Base-by-base conservation (phyloP, 2,888 invertebrate genomes). In the Mesorhabditis sp. region DNA sequence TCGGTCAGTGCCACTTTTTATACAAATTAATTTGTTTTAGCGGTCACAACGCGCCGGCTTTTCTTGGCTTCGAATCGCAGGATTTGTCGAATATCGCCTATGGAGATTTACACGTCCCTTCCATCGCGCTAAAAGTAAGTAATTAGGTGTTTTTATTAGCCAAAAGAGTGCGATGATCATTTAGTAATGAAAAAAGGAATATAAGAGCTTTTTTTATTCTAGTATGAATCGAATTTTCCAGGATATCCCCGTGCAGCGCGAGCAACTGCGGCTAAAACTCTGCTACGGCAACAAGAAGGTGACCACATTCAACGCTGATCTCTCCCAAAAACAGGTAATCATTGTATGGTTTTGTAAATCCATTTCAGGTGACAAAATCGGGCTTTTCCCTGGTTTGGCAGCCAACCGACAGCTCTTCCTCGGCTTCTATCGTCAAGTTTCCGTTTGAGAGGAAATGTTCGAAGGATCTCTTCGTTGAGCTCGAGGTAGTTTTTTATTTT, bases 31-130 rank as follows among this genome's bases (percentile, higher is more conserved):
- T 28, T 28, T 28, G 13, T 70, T 77, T 66, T 71, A 79, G 88
- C 28, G 88, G 87, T 4, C 87, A 87, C 65, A 86, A 87, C 62
- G 87, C 87, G 2, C 85, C 84, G 10, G 86, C 85, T 4, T 86
- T 86, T 72, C 83, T 88, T 68, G 82, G 86, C 4, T 80, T 82
- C 63, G 86, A 88, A 69, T 79, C 77, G 13, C 81, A 78, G 44
- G 80, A 80, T 71, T 64, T 80, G 15, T 74, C 77, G 5, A 70
- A 71, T 41, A 72, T 78, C 43, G 74, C 76, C 15, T 78, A 75
- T 64, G 77, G 77, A 65, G 78, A 79, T 43, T 73, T 79, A 43
- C 85, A 86, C 73, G 83, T 85, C n/a, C 85, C 85, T 5, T 86
- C 85, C 6, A 86, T 85, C 43, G 80, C 85, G 4, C 72, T 85